These are phyloP conservation scores for Grantiella picta DNA, from an alignment of 2,113 vertebrate genomes.

Conservation along the genomic window DNA sequence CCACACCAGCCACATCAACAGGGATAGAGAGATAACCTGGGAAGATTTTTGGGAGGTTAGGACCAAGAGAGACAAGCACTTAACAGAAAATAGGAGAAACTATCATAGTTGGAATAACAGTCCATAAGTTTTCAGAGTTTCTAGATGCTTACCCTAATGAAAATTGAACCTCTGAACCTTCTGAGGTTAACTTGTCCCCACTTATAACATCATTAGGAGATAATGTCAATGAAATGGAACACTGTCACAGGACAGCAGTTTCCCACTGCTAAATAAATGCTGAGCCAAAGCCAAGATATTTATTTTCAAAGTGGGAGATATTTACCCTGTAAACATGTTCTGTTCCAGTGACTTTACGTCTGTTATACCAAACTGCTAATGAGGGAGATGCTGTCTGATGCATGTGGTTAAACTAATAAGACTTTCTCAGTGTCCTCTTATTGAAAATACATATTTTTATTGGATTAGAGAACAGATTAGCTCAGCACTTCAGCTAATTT, in stretches of 20 bases:
- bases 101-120: not conserved
- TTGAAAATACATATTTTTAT: not conserved
- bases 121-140: not conserved
- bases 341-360: conserved; percentile 51
- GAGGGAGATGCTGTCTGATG: not conserved
- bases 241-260: conserved; percentile 46
- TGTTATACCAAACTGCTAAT: conserved; percentile 24
- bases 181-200: conserved; percentile 12
- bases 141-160: not conserved
- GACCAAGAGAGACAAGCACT: not conserved
- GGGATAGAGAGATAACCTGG: not conserved
- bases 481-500: conserved; percentile 4
- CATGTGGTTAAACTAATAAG: conserved; percentile 40
- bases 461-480: not conserved
- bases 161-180: conserved; percentile 45
- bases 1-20: not conserved
- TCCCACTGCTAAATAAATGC: conserved; percentile 58
- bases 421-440: not conserved
- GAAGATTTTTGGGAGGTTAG: not conserved
- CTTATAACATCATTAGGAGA: conserved; percentile 41
- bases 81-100: not conserved
- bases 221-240: conserved; percentile 28
- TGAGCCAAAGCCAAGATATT: conserved; percentile 54
- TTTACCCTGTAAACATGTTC: conserved; percentile 63
- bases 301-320: conserved; percentile 63